A percentile compares a stretch with the other conserved stretches of the same genome.
Conservation (phyloP, 2,888 invertebrate genomes). For the Artemia sinica region DNA sequence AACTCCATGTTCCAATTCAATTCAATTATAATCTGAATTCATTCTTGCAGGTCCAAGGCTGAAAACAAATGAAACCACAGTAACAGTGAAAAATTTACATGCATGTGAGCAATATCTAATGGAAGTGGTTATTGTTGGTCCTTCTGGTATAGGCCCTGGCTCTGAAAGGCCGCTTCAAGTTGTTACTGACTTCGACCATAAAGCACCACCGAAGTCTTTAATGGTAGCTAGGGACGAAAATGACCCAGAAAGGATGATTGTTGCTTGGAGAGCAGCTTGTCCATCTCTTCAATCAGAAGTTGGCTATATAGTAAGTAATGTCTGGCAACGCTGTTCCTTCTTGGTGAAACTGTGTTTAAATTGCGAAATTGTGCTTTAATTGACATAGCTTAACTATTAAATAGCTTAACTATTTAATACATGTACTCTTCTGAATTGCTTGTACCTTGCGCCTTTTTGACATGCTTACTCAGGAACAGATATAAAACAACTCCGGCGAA, state of each 20-base stretch:
- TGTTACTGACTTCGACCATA: slow-evolving; percentile 43
- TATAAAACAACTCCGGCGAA: no score
- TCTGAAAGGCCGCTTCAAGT: slow-evolving; percentile 44
- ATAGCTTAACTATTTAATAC: no score
- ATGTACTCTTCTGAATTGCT: no score
- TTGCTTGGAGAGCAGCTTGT: slow-evolving; percentile 57
- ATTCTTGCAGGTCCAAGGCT: slow-evolving; percentile 32
- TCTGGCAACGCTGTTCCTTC: neutral
- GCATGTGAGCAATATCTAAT: slow-evolving; percentile 58
- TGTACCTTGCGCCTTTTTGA: no score
- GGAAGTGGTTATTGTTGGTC: slow-evolving; percentile 46
- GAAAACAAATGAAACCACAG: slow-evolving; percentile 38
- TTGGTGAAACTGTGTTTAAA: no score
- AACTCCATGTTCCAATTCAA: neutral
- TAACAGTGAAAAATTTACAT: slow-evolving; percentile 43
- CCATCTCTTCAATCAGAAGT: slow-evolving; percentile 35
- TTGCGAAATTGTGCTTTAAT: no score
- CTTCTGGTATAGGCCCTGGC: slow-evolving; percentile 35
- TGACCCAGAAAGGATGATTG: slow-evolving; percentile 29
- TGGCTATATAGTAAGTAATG: slow-evolving; percentile 43
- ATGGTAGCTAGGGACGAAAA: slow-evolving; percentile 32
- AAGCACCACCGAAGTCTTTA: slow-evolving; percentile 51
- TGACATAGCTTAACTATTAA: no score
- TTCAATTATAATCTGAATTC: slow-evolving; percentile 7
- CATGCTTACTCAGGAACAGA: no score